Evolutionary conservation across 1,140 invertebrate species (phyloP).

Genomic region (Danaus plexippus): DNA sequence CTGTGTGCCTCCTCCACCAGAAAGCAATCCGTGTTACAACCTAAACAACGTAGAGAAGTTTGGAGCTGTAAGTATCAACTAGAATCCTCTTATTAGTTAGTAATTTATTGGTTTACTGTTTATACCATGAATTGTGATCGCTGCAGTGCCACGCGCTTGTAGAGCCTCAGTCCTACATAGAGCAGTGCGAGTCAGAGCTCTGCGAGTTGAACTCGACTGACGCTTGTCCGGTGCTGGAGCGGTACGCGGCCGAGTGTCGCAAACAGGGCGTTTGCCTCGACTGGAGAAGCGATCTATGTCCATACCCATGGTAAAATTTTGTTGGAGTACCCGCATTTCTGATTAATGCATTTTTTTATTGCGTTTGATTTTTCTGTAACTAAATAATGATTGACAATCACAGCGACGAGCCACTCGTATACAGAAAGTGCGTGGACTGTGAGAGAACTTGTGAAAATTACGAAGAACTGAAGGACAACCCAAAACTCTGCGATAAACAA

Average conservation of each 20-base stretch:
- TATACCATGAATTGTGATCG: no score
- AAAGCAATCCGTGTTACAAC: constrained; percentile 76
- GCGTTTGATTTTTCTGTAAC: background rate
- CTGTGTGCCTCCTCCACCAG: constrained; percentile 70
- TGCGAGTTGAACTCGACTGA: constrained; percentile 73
- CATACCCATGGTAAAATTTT: constrained; percentile 69
- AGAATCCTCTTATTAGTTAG: constrained; percentile 3
- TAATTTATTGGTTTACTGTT: no score
- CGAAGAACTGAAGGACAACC: constrained; percentile 58
- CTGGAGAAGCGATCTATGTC: constrained; percentile 78
- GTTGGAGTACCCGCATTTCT: constrained; percentile 5
- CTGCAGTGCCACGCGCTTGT: constrained; percentile 79
- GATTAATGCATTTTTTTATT: background rate
- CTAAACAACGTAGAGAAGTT: constrained; percentile 77
- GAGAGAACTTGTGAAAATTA: constrained; percentile 80
- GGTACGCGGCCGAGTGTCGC: constrained; percentile 82
- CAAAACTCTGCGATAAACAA: constrained; percentile 67
- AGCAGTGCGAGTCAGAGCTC: constrained; percentile 78
- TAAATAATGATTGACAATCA: no score
- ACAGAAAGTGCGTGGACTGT: constrained; percentile 79
- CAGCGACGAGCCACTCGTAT: constrained; percentile 75
- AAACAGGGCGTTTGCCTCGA: constrained; percentile 78
- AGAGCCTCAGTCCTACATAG: constrained; percentile 77
- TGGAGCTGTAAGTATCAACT: constrained; percentile 41
- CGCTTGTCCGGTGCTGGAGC: constrained; percentile 77